These are phyloP conservation scores for Trichonephila clavata DNA, from an alignment of 1,140 invertebrate species.

Conservation along the genomic window DNA sequence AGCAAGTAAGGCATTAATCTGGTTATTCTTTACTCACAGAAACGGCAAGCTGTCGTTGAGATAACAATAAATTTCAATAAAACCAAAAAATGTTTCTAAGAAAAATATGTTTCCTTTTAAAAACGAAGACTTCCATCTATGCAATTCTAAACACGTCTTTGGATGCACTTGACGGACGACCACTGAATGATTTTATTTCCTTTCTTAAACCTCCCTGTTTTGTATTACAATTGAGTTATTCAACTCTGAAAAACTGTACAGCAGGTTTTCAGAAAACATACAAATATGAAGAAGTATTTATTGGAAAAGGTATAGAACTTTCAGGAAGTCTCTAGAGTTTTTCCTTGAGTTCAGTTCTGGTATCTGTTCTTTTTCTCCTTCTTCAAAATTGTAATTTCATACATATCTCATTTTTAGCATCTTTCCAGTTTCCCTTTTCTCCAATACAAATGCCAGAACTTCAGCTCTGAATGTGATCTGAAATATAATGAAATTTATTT, in stretches of 20 bases:
- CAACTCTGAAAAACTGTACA: not conserved
- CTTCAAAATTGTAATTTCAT: too few relatives aligned
- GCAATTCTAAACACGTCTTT: not conserved
- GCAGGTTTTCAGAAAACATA: not conserved
- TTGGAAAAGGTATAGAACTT: conserved; percentile 6
- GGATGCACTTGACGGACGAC: not conserved
- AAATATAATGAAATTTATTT: too few relatives aligned
- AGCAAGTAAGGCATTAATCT: not conserved
- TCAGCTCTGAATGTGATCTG: too few relatives aligned
- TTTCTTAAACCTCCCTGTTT: not conserved
- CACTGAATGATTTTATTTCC: conserved; percentile 25
- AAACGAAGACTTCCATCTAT: not conserved
- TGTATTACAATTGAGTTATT: not conserved
- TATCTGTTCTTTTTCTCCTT: not conserved
- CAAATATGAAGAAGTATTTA: not conserved
- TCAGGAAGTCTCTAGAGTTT: not conserved
- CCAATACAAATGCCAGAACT: too few relatives aligned
- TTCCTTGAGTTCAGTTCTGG: not conserved
- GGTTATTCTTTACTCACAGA: not conserved
- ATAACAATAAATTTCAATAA: conserved; percentile 41
- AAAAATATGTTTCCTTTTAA: not conserved
- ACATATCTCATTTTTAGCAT: too few relatives aligned
- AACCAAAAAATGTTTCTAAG: not conserved
- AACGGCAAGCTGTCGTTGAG: not conserved
- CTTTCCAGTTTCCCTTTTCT: too few relatives aligned